Conservation (phyloP, 2,888 invertebrate genomes). For the Cataglyphis albicans region DNA sequence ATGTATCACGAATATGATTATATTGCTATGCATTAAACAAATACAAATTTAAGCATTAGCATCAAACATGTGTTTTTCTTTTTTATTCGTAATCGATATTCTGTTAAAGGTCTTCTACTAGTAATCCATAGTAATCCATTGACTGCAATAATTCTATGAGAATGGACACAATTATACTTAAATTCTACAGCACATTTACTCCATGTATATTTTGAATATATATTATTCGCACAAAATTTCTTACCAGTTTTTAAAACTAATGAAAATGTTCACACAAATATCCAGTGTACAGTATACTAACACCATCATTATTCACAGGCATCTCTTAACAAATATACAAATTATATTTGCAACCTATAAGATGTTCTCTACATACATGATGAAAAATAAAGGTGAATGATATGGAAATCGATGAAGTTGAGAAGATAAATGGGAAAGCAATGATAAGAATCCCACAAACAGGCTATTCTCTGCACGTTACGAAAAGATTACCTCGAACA, state of each 20-base stretch:
- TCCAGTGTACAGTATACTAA: constrained; percentile 11
- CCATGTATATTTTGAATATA: background rate
- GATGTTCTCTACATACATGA: constrained; percentile 25
- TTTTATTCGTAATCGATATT: background rate
- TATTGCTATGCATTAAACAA: constrained; percentile 25
- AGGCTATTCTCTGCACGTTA: constrained; percentile 59
- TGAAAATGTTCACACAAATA: background rate
- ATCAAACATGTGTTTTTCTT: constrained; percentile 41
- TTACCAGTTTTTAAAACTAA: constrained; percentile 18
- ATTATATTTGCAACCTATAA: constrained; percentile 20
- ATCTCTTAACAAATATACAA: constrained; percentile 26
- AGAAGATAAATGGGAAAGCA: constrained; percentile 57
- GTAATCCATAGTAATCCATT: background rate
- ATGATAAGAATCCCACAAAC: constrained; percentile 58
- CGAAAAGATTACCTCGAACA: constrained; percentile 89
- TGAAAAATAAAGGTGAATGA: constrained; percentile 9
- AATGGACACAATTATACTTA: constrained; percentile 84
- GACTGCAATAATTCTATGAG: constrained; percentile 43
- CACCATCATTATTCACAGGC: background rate
- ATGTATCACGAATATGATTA: constrained; percentile 70
- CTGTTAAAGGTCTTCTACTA: constrained; percentile 1
- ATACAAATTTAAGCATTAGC: constrained; percentile 46
- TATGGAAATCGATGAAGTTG: constrained; percentile 18
- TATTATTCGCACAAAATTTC: constrained; percentile 5
- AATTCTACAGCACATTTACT: constrained; percentile 45